Percentiles rank a stretch among this genome's conserved stretches.
phyloP scores from a whole-genome alignment of 2,888 invertebrate species.

The Cantharis nigra region DNA sequence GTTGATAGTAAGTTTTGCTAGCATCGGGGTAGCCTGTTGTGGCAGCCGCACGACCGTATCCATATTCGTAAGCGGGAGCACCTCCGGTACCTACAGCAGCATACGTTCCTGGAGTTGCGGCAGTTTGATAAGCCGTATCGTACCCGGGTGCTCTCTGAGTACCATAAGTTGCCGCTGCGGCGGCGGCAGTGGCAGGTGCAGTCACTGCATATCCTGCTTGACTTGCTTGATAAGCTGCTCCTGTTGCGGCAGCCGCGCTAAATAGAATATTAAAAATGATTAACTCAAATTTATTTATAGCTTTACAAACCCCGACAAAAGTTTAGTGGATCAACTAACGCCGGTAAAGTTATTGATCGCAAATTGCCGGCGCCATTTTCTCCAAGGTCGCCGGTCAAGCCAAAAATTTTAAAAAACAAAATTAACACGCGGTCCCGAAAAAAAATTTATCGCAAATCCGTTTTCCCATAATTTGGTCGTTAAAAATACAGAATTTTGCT shows the following conservation, averaged over 20 bases:
- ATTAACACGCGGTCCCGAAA: not conserved
- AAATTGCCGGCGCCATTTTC: constrained; percentile 55
- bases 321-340: constrained; percentile 10
- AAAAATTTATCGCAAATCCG: not conserved
- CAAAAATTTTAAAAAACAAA: not conserved
- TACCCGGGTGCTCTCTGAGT: constrained; percentile 82
- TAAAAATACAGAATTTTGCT: constrained; percentile 50
- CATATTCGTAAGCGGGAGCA: constrained; percentile 70
- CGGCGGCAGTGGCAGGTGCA: constrained; percentile 77
- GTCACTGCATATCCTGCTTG: constrained; percentile 86
- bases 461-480: not conserved
- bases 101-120: constrained; percentile 75
- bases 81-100: constrained; percentile 59
- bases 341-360: constrained; percentile 49
- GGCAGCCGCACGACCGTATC: constrained; percentile 62
- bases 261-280: constrained; percentile 38
- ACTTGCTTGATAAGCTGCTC: constrained; percentile 81
- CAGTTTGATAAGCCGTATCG: constrained; percentile 83
- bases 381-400: constrained; percentile 51
- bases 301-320: not conserved
- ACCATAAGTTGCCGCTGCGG: constrained; percentile 82
- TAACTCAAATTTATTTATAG: not conserved
- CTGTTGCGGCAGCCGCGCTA: constrained; percentile 71
- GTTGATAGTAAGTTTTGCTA: constrained; percentile 83
- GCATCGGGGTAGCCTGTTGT: constrained; percentile 72